These are phyloP conservation scores for Falco cherrug DNA, from an alignment of 2,797 vertebrate species.

Conservation along the genomic window DNA sequence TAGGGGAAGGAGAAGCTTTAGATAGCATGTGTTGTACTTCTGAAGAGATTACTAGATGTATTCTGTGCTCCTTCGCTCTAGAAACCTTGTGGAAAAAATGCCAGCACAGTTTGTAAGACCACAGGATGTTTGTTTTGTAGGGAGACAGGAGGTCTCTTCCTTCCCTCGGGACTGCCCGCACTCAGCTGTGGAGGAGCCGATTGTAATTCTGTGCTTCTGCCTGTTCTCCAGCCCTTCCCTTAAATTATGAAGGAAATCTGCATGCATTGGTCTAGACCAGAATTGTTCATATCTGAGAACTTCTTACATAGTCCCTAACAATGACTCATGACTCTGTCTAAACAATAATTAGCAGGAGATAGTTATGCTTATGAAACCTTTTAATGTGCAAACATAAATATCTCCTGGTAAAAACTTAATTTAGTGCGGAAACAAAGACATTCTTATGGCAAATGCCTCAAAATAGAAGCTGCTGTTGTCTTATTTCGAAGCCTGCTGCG, in stretches of 20 bases:
- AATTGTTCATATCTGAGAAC: background rate
- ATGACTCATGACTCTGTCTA: slow-evolving; percentile 40
- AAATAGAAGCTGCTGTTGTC: background rate
- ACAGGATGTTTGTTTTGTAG: slow-evolving; percentile 56
- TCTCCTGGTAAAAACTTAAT: background rate
- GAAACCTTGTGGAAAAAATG: background rate
- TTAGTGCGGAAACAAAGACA: background rate
- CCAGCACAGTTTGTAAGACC: slow-evolving; percentile 15
- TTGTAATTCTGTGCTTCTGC: background rate
- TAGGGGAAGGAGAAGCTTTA: background rate
- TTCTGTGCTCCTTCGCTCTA: background rate
- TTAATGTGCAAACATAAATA: background rate
- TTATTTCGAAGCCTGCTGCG: background rate
- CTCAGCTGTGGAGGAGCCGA: background rate
- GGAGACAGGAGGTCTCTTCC: slow-evolving; percentile 33
- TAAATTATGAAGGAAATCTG: background rate
- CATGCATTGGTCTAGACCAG: background rate
- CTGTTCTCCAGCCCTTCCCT: background rate
- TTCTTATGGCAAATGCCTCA: background rate
- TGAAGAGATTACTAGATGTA: background rate
- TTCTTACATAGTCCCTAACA: background rate
- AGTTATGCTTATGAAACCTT: background rate
- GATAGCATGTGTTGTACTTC: background rate
- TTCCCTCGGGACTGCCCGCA: background rate
- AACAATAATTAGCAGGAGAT: background rate